phyloP scores from a whole-genome alignment of 2,797 vertebrate genomes.

The Esox masquinongy region DNA sequence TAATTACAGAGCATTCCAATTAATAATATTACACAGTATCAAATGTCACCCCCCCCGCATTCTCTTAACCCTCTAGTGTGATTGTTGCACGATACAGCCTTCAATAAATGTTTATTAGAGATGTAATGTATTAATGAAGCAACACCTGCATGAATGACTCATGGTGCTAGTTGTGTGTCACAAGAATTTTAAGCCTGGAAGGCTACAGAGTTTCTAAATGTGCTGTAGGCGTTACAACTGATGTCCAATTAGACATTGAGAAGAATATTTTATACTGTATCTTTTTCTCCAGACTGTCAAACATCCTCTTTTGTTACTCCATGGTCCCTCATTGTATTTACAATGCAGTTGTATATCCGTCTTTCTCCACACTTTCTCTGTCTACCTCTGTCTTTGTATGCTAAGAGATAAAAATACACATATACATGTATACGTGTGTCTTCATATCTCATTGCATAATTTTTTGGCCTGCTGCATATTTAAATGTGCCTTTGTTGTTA shows the following conservation, averaged over 20 bases:
- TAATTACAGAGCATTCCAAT: too few relatives aligned
- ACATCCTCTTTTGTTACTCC: background rate
- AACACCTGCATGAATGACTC: background rate
- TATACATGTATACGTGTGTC: conserved; percentile 12
- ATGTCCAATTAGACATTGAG: background rate
- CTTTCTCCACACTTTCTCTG: background rate
- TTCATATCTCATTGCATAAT: conserved; percentile 16
- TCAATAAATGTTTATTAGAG: background rate
- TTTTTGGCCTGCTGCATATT: conserved; percentile 1
- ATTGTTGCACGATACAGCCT: background rate
- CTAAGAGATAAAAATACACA: too few relatives aligned
- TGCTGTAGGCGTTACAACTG: background rate
- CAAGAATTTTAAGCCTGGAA: background rate
- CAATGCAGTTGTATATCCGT: background rate
- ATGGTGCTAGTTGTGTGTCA: background rate
- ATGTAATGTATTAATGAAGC: background rate
- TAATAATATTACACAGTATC: background rate
- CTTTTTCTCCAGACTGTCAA: conserved; percentile 5
- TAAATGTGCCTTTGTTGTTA: conserved; percentile 19
- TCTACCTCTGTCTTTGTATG: too few relatives aligned
- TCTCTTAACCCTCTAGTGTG: background rate
- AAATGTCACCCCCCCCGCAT: background rate
- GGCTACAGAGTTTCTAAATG: background rate
- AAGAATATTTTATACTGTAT: background rate
- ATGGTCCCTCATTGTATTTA: background rate